Conservation (phyloP, 2,888 invertebrate genomes). For the Epirrhoe alternata region DNA sequence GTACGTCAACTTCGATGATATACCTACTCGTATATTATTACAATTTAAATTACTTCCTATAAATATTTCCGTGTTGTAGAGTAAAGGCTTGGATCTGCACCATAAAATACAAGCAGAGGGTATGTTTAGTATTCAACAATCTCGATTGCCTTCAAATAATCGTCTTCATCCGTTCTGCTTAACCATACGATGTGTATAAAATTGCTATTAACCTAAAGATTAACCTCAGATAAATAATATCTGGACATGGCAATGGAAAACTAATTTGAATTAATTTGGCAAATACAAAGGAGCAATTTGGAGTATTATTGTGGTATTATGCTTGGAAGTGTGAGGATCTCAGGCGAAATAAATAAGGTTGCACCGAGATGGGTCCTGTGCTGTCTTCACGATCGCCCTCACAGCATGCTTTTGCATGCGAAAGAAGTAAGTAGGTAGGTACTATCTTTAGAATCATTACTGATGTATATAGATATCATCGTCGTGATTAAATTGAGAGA, state of each 20-base stretch:
- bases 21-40: conserved; percentile 13
- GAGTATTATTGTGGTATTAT: too few species aligned
- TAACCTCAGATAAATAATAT: neutral
- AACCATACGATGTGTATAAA: conserved; percentile 5
- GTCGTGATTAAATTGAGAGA: too few species aligned
- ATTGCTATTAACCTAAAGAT: neutral
- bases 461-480: too few species aligned
- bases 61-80: conserved; percentile 25
- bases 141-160: conserved; percentile 27
- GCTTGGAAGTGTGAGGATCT: too few species aligned
- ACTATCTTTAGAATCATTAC: too few species aligned
- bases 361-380: too few species aligned
- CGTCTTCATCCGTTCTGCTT: conserved; percentile 1
- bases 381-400: too few species aligned
- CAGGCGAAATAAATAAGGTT: too few species aligned
- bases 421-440: too few species aligned
- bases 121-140: conserved; percentile 23
- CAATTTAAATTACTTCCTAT: conserved; percentile 27
- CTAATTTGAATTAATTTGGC: too few species aligned
- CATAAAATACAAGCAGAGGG: conserved; percentile 6
- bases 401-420: too few species aligned
- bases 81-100: conserved; percentile 5
- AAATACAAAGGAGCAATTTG: too few species aligned
- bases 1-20: conserved; percentile 10
- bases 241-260: neutral